Evolutionary conservation across 1,140 invertebrate species (phyloP).

Genomic region (Chlorops oryzae): DNA sequence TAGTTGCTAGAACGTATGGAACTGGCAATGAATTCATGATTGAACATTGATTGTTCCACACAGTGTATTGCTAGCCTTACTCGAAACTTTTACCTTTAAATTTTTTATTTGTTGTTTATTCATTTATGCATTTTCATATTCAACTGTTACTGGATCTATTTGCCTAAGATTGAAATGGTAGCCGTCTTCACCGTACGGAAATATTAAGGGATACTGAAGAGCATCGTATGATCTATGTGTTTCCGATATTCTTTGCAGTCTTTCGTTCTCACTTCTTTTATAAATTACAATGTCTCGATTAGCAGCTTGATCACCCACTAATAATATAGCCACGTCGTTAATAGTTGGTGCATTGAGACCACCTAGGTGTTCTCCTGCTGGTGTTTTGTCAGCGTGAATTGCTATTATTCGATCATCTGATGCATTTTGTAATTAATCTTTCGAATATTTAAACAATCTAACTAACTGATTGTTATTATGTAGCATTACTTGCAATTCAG

Average conservation of each 20-base stretch:
- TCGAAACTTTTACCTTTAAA: too few relatives aligned
- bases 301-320: conserved; percentile 31
- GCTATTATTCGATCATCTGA: too few relatives aligned
- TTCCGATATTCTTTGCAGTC: conserved; percentile 29
- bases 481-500: conserved; percentile 35
- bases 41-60: too few relatives aligned
- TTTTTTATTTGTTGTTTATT: too few relatives aligned
- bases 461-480: conserved; percentile 40
- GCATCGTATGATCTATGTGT: conserved; percentile 46
- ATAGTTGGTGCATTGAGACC: conserved; percentile 46
- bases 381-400: conserved; percentile 40
- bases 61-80: too few relatives aligned
- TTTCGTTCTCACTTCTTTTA: conserved; percentile 7
- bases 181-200: conserved; percentile 47
- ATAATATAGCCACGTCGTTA: conserved; percentile 45
- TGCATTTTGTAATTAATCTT: conserved; percentile 33
- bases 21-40: too few relatives aligned
- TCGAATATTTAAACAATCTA: conserved; percentile 37
- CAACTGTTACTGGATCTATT: conserved; percentile 10
- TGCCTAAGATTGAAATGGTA: conserved; percentile 32
- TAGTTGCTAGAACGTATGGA: too few relatives aligned
- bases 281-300: conserved; percentile 20
- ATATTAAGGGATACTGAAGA: conserved; percentile 49
- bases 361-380: conserved; percentile 43
- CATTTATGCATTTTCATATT: not conserved